Base-by-base conservation (phyloP, 1,140 invertebrate genomes). In the Antheraea mylitta region DNA sequence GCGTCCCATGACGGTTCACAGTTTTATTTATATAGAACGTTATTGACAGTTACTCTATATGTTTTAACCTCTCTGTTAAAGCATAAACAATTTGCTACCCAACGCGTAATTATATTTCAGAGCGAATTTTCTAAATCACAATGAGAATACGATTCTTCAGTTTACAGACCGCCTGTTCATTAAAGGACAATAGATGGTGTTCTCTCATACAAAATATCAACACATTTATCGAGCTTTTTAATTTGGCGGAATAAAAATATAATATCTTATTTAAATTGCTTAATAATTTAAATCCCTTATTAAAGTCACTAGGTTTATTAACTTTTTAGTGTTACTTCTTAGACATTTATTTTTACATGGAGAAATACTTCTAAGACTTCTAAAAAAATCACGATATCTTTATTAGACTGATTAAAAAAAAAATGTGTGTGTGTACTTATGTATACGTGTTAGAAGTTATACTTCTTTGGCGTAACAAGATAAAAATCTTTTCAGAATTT, bases 61-160 rank as follows among this genome's bases (percentile, higher is more conserved):
- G 16, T 13, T 53, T 53, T 53, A 16, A 16, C 0, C 45, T 53
- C 45, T 53, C 0, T 53, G 45, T n/a, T 53, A 16, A 53, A 13
- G 45, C 13, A 6, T 53, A 53, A 53, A 53, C 45, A 53, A 53
- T 6, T 53, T 53, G 45, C 45, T 53, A 53, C 45, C 45, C 9
- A 53, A 13, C 45, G 45, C 45, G 16, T 53, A 53, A 53, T 53
- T 53, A 53, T 53, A 53, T 53, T 53, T 53, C 45, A 53, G 45
- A 11, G 45, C 45, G 45, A 53, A 13, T 53, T 53, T 53, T 53
- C 45, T 53, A 53, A 53, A 53, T 53, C 45, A 53, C 45, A 53
- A 53, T 53, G 45, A 53, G 45, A 53, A 53, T 53, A 13, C 45
- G 45, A 53, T 53, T 53, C 45, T n/a, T 53, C 45, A 53, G 45